phyloP scores from a whole-genome alignment of 2,888 invertebrate genomes.

The Biston stratarius region DNA sequence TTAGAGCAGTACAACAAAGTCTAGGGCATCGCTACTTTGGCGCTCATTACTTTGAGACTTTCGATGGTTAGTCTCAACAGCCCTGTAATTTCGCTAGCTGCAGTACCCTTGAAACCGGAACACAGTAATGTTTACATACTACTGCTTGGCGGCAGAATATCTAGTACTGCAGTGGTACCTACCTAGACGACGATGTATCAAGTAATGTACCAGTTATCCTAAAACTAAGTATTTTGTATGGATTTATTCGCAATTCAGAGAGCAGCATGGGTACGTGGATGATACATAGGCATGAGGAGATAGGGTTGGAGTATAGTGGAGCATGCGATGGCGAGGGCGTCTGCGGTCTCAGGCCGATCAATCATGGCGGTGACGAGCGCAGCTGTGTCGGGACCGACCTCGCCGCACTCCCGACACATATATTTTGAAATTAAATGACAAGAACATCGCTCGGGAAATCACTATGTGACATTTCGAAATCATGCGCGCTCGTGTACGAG shows the following conservation, averaged over 20 bases:
- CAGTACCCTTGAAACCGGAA: no score
- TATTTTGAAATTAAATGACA: constrained; percentile 39
- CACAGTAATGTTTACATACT: no score
- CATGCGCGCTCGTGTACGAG: constrained; percentile 13
- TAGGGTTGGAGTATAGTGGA: constrained; percentile 27
- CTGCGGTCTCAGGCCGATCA: constrained; percentile 56
- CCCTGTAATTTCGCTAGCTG: no score
- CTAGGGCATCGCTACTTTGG: no score
- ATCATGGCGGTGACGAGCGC: constrained; percentile 56
- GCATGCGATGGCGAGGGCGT: constrained; percentile 41
- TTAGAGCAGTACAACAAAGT: no score
- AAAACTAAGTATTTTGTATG: constrained; percentile 11
- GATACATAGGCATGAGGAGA: constrained; percentile 24
- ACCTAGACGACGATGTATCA: no score
- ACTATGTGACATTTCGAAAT: constrained; percentile 36
- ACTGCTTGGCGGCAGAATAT: no score
- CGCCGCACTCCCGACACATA: constrained; percentile 32
- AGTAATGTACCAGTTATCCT: background rate
- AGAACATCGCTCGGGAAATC: constrained; percentile 38
- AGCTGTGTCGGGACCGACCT: constrained; percentile 45
- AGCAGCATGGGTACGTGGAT: constrained; percentile 8
- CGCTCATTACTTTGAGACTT: no score
- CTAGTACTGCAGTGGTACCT: no score
- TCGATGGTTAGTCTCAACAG: no score
- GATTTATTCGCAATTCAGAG: constrained; percentile 19